Evolutionary conservation across 2,888 invertebrate genomes (phyloP), one percentile per base, ranked within the genome.

Genomic region (Acutogordius australiensis): DNA sequence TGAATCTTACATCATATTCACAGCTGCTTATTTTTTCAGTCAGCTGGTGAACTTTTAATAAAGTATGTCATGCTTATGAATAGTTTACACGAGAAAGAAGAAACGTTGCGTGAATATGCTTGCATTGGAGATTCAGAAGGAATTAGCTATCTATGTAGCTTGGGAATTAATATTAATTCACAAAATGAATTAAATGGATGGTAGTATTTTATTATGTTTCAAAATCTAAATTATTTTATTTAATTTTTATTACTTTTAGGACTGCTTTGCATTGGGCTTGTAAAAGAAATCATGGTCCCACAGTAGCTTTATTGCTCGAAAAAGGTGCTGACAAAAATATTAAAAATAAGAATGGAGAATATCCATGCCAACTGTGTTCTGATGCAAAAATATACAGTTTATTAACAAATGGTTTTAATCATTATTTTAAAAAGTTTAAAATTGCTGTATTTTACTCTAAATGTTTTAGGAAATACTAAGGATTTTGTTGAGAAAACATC

Each of bases 261-360:
- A 51, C 51, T n/a, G 51, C 51, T 21, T 26, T 51, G 8, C 51
- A 51, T 51, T 51, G 51, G 51, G 51, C 51, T 51, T 51, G n/a
- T 51, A 51, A 51, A 51, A 51, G 51, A 51, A 51, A 51, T 51
- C 51, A 51, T 51, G 4, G 4, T n/a, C 4, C 13, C 13, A 51
- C 23, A 4, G 51, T 51, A 4, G 51, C 13, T 4, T 23, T 51
- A 4, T 23, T 51, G 13, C 23, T 51, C 4, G 4, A 51, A 51
- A 4, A 51, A n/a, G 51, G 51, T 4, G 51, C 51, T 8, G 51
- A 51, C 23, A 51, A 51, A 51, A 51, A 13, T 21, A 4, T 51
- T 4, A 51, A 8, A 51, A 51, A 23, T 23, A n/a, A 4, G 8
- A 4, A 8, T 23, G 23, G 23, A n/a, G 18, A 51, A 23, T 23